phyloP scores from a whole-genome alignment of 2,113 vertebrate genomes.

The Casuarius casuarius region DNA sequence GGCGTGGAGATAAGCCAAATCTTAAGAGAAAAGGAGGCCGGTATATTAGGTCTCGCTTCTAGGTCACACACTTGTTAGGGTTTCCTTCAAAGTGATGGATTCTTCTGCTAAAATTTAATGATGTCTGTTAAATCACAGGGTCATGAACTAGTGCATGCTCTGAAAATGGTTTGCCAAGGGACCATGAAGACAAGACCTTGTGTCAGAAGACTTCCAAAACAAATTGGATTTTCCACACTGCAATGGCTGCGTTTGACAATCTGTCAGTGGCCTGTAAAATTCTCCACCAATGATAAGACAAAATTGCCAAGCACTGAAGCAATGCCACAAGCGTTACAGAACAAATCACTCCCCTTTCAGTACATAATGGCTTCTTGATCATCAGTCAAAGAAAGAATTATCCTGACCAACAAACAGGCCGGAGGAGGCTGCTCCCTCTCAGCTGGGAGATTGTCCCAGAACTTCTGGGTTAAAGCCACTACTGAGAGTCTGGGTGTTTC shows the following conservation, averaged over 20 bases:
- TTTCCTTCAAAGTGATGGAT: conserved; percentile 66
- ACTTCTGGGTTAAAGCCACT: background rate
- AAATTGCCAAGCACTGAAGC: conserved; percentile 24
- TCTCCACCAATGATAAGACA: conserved; percentile 27
- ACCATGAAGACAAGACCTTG: conserved; percentile 61
- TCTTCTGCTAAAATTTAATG: conserved; percentile 73
- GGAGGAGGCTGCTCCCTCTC: background rate
- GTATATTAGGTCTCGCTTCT: conserved; percentile 56
- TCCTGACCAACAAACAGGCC: background rate
- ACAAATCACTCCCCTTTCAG: background rate
- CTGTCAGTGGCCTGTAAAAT: conserved; percentile 66
- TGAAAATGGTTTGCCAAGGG: conserved; percentile 39
- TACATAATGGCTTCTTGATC: conserved; percentile 16
- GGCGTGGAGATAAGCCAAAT: conserved; percentile 69
- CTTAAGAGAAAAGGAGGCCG: conserved; percentile 52
- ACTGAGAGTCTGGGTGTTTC: fast-evolving
- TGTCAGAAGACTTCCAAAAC: conserved; percentile 59
- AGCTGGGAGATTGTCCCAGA: background rate
- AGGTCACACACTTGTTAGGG: conserved; percentile 65
- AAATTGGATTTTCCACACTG: conserved; percentile 62
- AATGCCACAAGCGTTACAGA: background rate
- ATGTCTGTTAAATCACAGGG: conserved; percentile 64
- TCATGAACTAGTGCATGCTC: conserved; percentile 57
- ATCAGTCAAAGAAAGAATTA: conserved; percentile 34
- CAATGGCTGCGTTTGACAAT: conserved; percentile 46